A percentile compares a stretch with the other conserved stretches of the same genome.
phyloP scores from a whole-genome alignment of 2,113 vertebrate species.

The Antidorcas marsupialis region DNA sequence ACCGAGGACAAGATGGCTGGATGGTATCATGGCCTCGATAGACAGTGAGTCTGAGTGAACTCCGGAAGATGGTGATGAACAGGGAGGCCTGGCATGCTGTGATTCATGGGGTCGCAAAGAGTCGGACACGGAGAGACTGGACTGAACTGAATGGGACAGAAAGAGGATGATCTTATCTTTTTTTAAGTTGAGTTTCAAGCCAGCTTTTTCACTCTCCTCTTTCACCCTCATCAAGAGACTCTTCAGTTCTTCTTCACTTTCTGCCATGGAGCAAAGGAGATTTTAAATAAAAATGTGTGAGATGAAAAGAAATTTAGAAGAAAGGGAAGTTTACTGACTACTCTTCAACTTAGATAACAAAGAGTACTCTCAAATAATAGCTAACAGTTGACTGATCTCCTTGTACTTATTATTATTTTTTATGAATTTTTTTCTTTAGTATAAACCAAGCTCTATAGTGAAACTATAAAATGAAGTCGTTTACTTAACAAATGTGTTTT shows the following conservation, averaged over 20 bases:
- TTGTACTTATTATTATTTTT: neutral
- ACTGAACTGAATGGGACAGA: neutral
- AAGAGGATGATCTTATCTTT: neutral
- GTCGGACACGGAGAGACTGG: rapidly evolving
- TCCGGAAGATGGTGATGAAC: too few species aligned
- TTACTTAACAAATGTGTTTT: neutral
- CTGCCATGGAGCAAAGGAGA: neutral
- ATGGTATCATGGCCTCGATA: too few species aligned
- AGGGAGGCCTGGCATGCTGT: too few species aligned
- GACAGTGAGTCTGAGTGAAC: too few species aligned
- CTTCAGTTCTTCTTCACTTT: neutral
- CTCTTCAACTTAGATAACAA: neutral
- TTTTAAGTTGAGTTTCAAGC: neutral
- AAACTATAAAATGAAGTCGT: neutral
- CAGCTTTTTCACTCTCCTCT: neutral
- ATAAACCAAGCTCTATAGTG: neutral
- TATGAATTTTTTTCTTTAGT: neutral
- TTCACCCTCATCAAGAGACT: neutral
- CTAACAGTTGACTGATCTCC: neutral
- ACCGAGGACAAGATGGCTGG: too few species aligned
- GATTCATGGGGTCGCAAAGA: too few species aligned
- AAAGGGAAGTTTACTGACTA: neutral
- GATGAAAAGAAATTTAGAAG: neutral
- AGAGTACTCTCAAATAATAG: neutral
- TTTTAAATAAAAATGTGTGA: neutral